Evolutionary conservation across 2,888 invertebrate genomes (phyloP), one percentile per base, ranked within the genome.

Genomic region (Osmoderma eremita): DNA sequence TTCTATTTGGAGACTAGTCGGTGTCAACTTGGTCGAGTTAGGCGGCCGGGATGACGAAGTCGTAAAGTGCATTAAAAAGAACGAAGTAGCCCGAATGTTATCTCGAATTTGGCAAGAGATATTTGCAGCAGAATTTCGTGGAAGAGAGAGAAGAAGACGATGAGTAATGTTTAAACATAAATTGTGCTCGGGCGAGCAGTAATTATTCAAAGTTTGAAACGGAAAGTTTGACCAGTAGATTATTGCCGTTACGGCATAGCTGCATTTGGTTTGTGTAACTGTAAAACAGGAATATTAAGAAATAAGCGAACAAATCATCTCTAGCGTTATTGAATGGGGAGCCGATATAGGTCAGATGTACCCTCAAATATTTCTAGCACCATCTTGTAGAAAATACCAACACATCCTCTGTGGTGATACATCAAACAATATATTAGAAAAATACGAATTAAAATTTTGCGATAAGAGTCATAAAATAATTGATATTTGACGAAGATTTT

Each of bases 21-120:
- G 22, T 22, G 56, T 42, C 41, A 18, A 56, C 41, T 50, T 50
- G 15, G 50, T 10, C 41, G 20, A 10, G 17, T 22, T 5, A 20
- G n/a, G 13, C 22, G 20, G 18, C 41, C 20, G n/a, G 36, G 41
- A 41, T 41, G 56, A 56, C 56, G 42, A 41, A 56, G 20, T 22
- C 41, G 41, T 56, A 56, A 56, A 56, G 41, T 56, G 56, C 56
- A 56, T 56, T 56, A 56, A 56, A 54, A 22, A 20, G 56, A 41
- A 41, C 13, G 13, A 56, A 41, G 22, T 56, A 56, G 20, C 6
- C 56, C 56, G 20, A 42, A 56, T 56, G 41, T 56, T 56, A 56
- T 56, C 56, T 56, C 42, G 56, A 56, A 56, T 56, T 56, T 41
- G 42, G 22, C 56, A n/a, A n/a, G 41, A 56, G 56, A 39, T 56